Conservation (phyloP, 2,113 vertebrate species). For the Amblyopsis rosae region DNA sequence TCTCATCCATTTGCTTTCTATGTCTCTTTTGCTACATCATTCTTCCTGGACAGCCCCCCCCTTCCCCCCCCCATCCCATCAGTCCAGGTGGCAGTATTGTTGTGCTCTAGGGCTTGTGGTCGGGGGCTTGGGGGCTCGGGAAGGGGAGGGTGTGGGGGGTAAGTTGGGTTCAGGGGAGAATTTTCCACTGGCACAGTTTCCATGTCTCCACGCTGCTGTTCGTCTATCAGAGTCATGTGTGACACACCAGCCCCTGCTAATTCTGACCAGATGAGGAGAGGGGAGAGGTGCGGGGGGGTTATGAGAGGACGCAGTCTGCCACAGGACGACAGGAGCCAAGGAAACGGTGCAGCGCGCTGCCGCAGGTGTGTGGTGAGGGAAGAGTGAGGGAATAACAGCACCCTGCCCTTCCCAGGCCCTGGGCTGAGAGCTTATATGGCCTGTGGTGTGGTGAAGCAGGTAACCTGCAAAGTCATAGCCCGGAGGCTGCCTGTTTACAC, state of each 20-base stretch:
- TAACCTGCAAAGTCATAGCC: conserved; percentile 54
- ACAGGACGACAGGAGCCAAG: conserved; percentile 30
- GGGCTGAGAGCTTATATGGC: too few species aligned
- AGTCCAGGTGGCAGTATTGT: conserved; percentile 57
- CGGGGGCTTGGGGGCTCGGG: conserved; percentile 7
- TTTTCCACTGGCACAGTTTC: conserved; percentile 69
- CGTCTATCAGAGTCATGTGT: conserved; percentile 61
- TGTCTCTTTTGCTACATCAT: conserved; percentile 21
- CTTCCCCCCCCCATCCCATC: conserved; percentile 2
- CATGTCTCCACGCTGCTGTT: conserved; percentile 49
- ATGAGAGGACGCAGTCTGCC: neutral
- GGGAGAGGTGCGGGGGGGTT: conserved; percentile 15
- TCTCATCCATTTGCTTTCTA: too few species aligned
- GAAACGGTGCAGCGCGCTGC: conserved; percentile 39
- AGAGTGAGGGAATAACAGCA: neutral
- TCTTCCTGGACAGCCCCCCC: conserved; percentile 19
- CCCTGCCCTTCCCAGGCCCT: neutral
- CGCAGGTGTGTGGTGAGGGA: conserved; percentile 55
- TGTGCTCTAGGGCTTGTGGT: conserved; percentile 31
- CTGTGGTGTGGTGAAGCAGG: conserved; percentile 48
- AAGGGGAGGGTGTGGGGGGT: neutral
- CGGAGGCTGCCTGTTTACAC: conserved; percentile 60
- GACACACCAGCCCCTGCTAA: conserved; percentile 66
- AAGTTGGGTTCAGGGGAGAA: conserved; percentile 28
- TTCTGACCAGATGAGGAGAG: conserved; percentile 71